Percentiles rank a stretch among this genome's conserved stretches.
Conservation (phyloP, 2,888 invertebrate genomes). For the Holacanthella duospinosa region DNA sequence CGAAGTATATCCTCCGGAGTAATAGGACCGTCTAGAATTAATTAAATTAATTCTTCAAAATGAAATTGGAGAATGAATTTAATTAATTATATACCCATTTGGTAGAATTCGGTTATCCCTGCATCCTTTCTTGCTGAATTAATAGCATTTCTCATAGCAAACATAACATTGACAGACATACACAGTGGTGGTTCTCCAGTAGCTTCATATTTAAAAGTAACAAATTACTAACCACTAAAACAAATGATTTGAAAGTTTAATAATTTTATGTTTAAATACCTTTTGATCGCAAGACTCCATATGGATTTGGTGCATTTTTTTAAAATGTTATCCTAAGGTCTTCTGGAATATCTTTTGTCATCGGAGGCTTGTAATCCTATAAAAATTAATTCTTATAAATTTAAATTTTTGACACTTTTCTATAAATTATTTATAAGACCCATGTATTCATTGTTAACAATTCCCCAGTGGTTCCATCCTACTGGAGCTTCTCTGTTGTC, state of each 20-base stretch:
- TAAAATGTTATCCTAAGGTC: conserved; percentile 50
- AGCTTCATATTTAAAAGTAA: too few species aligned
- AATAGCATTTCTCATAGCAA: conserved; percentile 59
- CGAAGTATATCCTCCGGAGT: conserved; percentile 48
- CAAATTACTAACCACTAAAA: too few species aligned
- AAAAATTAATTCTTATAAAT: conserved; percentile 41
- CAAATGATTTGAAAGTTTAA: background rate
- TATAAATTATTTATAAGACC: conserved; percentile 29
- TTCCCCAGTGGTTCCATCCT: conserved; percentile 41
- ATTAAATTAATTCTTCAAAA: background rate
- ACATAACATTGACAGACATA: conserved; percentile 45
- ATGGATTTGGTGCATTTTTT: conserved; percentile 25
- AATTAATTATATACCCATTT: conserved; percentile 47
- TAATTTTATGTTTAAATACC: conserved; percentile 11
- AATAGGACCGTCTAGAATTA: conserved; percentile 43
- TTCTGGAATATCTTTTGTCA: conserved; percentile 64
- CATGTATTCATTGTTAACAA: conserved; percentile 42
- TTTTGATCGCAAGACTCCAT: conserved; percentile 28
- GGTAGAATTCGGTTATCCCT: conserved; percentile 51
- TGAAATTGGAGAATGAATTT: background rate
- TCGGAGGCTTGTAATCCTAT: conserved; percentile 61
- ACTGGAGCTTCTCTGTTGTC: conserved; percentile 41
- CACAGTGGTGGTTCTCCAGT: conserved; percentile 50
- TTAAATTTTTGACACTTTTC: background rate
- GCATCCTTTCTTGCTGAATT: conserved; percentile 56